Evolutionary conservation across 2,113 vertebrate genomes (phyloP), one percentile per base, ranked within the genome.

Genomic region (Cariama cristata): DNA sequence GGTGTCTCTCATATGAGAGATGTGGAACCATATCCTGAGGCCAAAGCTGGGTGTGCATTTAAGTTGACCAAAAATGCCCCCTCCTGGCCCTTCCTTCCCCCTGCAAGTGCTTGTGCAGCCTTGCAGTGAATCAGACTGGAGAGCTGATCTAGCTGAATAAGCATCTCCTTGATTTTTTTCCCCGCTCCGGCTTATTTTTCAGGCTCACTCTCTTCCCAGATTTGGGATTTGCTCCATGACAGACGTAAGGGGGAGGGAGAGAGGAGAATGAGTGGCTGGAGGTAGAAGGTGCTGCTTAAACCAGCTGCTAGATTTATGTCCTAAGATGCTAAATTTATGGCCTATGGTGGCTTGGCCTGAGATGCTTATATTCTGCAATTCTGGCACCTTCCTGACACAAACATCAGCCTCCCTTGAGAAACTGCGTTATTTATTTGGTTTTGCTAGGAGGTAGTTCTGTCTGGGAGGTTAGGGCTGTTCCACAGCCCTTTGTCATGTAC

Each of bases 41-140:
- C 53, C 77, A 82, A 90, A 88, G 27, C 90, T 73, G 62, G 62
- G 14, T 27, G 40, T 75, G 40, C 40, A 45, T 91, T 94, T 94
- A 90, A 90, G 45, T 93, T 97, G 95, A 91, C 92, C 62, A 93
- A 95, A 97, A 97, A 97, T 97, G 92, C 93, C 95, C 93, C 74
- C 96, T 97, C 96, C 96, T 95, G 97, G 95, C 90, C 93, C 87
- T 91, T 95, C 62, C 56, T 69, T 95, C 88, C 93, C 76, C 90
- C 28, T 97, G 93, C 96, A 97, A 95, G 84, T 8, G 11, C 63
- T 85, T 68, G 62, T 56, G 52, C 55, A 92, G 53, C 77, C 3
- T 0, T 32, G 18, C 60, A 22, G 9, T 68, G 77, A 81, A 32
- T 91, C 50, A 24, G 28, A 10, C 18, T 58, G 32, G 45, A 80